These are phyloP conservation scores for Phenganax marumi DNA, from an alignment of 92 coral and sea anemone genomes.

Conservation along the genomic window DNA sequence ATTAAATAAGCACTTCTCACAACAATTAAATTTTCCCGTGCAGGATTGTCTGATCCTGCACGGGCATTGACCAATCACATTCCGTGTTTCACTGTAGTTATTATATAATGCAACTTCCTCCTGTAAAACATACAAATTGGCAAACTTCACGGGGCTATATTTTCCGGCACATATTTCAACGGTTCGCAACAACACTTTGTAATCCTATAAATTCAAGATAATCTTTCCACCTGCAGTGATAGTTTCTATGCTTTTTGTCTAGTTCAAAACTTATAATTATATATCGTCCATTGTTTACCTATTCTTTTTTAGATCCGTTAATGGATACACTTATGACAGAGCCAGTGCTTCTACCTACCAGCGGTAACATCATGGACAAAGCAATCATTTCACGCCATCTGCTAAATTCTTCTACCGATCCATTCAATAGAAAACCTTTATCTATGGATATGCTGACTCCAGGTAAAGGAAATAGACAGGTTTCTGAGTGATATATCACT, in stretches of 20 bases:
- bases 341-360: conserved; percentile 94
- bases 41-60: no score
- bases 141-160: no score
- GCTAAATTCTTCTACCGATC: conserved; percentile 92
- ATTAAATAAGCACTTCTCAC: no score
- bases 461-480: conserved; percentile 51
- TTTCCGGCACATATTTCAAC: no score
- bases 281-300: not conserved
- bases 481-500: not conserved
- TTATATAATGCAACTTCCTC: not conserved
- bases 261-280: not conserved
- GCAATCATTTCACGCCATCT: conserved; percentile 89
- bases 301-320: conserved; percentile 67
- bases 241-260: not conserved
- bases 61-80: no score
- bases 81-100: no score
- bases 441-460: conserved; percentile 86
- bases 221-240: not conserved
- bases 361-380: conserved; percentile 95
- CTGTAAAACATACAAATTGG: not conserved
- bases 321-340: conserved; percentile 95
- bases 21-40: no score
- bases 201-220: not conserved
- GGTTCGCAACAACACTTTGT: not conserved
- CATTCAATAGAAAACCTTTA: conserved; percentile 90